phyloP scores from a whole-genome alignment of 2,113 vertebrate genomes.

The Hemiprocne comata region DNA sequence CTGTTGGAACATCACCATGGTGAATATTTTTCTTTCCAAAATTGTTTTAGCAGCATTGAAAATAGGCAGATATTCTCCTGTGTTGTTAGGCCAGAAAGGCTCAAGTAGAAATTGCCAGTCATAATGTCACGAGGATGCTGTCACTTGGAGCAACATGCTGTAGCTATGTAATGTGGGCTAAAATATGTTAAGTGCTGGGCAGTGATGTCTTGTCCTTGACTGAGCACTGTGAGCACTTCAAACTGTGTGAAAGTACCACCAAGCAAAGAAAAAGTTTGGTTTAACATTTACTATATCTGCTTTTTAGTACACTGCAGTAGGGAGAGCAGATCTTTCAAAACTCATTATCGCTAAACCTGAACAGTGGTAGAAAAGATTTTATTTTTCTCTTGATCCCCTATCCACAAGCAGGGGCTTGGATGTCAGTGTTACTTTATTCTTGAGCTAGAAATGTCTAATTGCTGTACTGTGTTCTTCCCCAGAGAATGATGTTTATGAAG shows the following conservation, averaged over 20 bases:
- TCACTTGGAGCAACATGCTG: background rate
- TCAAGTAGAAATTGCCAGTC: background rate
- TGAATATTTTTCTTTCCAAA: background rate
- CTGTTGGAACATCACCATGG: background rate
- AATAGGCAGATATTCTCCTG: background rate
- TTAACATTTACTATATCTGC: background rate
- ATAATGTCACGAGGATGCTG: background rate
- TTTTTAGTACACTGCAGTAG: background rate
- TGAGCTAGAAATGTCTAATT: background rate
- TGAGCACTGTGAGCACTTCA: background rate
- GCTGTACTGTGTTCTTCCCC: background rate
- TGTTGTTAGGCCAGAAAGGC: background rate
- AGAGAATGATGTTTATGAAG: background rate
- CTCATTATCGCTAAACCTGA: background rate
- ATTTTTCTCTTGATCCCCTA: background rate
- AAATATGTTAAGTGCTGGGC: background rate
- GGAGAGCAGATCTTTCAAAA: background rate
- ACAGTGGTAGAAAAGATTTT: background rate
- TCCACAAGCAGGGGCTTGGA: background rate
- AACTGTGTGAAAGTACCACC: background rate
- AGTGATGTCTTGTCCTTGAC: background rate
- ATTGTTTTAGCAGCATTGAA: background rate
- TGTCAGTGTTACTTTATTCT: background rate
- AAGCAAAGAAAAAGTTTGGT: background rate
- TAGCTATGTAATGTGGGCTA: background rate